Conservation (phyloP, 2,113 vertebrate species). For the Ramphastos sulfuratus region DNA sequence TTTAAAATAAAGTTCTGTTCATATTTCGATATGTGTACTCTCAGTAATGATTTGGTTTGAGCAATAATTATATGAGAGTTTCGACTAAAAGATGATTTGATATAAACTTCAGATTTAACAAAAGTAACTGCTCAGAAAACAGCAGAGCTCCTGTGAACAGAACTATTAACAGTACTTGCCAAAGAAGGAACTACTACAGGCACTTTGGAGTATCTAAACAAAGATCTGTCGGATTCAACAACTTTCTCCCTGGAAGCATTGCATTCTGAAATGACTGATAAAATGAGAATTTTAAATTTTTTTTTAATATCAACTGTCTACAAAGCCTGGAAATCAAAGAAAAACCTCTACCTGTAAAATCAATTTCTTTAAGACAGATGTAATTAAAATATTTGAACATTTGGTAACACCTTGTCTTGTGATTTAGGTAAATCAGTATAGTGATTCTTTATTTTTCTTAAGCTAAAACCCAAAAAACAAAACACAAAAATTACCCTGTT, state of each 20-base stretch:
- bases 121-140: neutral
- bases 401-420: neutral
- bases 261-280: neutral
- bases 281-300: neutral
- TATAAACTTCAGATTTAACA: constrained; percentile 15
- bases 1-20: constrained; percentile 7
- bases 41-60: neutral
- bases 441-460: neutral
- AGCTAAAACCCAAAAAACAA: neutral
- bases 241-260: neutral
- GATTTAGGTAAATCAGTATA: neutral
- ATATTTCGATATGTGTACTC: constrained; percentile 7
- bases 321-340: neutral
- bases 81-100: constrained; percentile 43
- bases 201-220: neutral
- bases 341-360: neutral
- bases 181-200: neutral
- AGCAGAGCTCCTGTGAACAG: neutral
- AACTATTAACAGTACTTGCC: neutral
- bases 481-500: neutral
- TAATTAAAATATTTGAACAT: neutral
- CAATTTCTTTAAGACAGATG: too few species aligned
- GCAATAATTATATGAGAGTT: constrained; percentile 39
- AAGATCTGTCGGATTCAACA: neutral
- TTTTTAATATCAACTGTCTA: neutral